Evolutionary conservation across 92 coral and sea anemone genomes (phyloP).

Genomic region (Meandrina meandrites): DNA sequence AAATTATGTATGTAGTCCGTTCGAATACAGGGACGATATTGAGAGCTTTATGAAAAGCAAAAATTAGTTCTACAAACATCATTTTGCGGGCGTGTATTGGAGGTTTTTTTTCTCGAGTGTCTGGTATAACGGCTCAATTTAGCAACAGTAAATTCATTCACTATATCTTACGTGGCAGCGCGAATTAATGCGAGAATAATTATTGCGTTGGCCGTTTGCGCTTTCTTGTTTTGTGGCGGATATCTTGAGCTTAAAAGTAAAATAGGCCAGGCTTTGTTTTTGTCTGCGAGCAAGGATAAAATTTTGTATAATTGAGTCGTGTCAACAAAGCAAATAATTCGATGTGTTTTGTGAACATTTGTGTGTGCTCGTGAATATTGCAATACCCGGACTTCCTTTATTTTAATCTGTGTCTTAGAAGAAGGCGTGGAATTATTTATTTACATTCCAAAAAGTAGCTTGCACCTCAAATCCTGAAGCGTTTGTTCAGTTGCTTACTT

Average conservation of each 20-base stretch:
- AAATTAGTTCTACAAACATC: constrained; percentile 27
- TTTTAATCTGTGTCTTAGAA: background rate
- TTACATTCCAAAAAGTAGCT: background rate
- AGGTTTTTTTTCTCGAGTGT: background rate
- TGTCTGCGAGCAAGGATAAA: constrained; percentile 15
- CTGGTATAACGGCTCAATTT: constrained; percentile 7
- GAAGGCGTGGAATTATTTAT: background rate
- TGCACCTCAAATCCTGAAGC: constrained; percentile 7
- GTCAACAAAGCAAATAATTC: background rate
- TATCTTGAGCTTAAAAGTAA: background rate
- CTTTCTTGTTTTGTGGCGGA: background rate
- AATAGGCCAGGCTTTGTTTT: constrained; percentile 14
- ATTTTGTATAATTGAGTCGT: constrained; percentile 21
- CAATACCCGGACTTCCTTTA: background rate
- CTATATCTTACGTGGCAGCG: background rate
- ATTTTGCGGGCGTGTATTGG: background rate
- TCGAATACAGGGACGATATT: constrained; percentile 25
- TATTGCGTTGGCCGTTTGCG: background rate
- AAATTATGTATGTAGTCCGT: constrained; percentile 13
- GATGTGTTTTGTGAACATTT: background rate
- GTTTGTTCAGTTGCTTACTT: background rate
- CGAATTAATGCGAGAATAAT: constrained; percentile 11
- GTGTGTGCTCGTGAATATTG: background rate
- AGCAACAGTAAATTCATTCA: background rate
- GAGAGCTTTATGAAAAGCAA: background rate